Evolutionary conservation across 2,797 vertebrate species (phyloP).

Genomic region (Bufotes viridis): DNA sequence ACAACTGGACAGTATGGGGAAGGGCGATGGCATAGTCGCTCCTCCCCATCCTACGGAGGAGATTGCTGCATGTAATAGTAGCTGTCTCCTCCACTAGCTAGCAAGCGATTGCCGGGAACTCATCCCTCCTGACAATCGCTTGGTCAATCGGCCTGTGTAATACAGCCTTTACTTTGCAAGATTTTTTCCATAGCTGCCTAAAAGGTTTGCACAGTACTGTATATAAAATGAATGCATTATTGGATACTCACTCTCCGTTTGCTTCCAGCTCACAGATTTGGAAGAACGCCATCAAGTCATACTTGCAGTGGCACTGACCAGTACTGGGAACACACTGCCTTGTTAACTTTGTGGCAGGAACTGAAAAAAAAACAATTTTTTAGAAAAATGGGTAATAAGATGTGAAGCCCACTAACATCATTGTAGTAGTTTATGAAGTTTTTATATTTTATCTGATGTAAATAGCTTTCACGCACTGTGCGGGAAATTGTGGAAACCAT

Average conservation of each 20-base stretch:
- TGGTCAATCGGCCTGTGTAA: too few species aligned
- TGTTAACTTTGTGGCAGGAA: conserved; percentile 95
- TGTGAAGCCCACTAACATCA: not conserved
- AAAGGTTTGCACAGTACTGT: too few species aligned
- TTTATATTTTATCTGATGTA: too few species aligned
- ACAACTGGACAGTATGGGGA: too few species aligned
- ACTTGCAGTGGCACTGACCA: conserved; percentile 93
- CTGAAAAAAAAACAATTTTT: conserved; percentile 69
- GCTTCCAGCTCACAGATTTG: conserved; percentile 98
- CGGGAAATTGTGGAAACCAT: not conserved
- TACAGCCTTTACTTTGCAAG: too few species aligned
- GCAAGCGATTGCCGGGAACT: too few species aligned
- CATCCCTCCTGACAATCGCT: too few species aligned
- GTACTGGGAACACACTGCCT: conserved; percentile 84
- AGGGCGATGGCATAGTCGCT: too few species aligned
- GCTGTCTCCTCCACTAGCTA: too few species aligned
- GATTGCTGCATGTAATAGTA: too few species aligned
- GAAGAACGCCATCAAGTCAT: conserved; percentile 95
- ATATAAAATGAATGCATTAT: not conserved
- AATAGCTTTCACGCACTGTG: not conserved
- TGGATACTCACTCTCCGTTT: conserved; percentile 88
- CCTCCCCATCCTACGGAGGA: too few species aligned
- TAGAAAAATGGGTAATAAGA: not conserved
- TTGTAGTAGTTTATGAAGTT: not conserved
- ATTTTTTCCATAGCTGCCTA: too few species aligned